Evolutionary conservation across 92 coral and sea anemone genomes (phyloP), one percentile per base, ranked within the genome.

Genomic region (Porites rus): DNA sequence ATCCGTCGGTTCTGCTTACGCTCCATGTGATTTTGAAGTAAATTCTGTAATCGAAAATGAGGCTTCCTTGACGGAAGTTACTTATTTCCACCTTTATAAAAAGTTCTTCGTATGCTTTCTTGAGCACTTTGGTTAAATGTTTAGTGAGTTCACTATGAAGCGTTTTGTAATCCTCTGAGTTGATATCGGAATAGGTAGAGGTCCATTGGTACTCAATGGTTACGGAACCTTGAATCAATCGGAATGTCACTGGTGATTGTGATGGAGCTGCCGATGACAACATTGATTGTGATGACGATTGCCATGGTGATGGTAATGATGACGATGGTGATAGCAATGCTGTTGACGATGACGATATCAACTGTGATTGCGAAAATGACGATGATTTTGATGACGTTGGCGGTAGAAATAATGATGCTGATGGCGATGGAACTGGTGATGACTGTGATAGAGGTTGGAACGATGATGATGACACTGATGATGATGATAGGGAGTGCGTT

Each of bases 11-110:
- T 61, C 51, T 73, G 1, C 24, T 14, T 50, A 61, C 72, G 53
- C 9, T 25, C 53, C 74, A 8, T 28, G 51, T 61, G 20, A 28
- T 28, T 16, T 46, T 83, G 10, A 83, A 50, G 87, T 73, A 62
- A 61, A 63, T 28, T 50, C 24, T 74, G 24, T 72, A 83, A 54
- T 83, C 80, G 20, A 83, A 83, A 38, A 50, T 62, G 16, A 83
- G 18, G 43, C 87, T 83, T 46, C 87, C 87, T 0, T 22, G 24
- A 22, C 24, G 0, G 24, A 83, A 83, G 65, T 83, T 74, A 20
- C 3, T 17, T 22, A 73, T 80, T 18, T 62, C 80, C 7, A 83
- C 65, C 3, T 8, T 6, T 16, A n/a, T 21, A 52, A 63, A 83
- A 21, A 52, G 9, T 1, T 74, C 18, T 2, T 53, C 6, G 46